A percentile compares a stretch with the other conserved stretches of the same genome.
Conservation (phyloP, 2,888 invertebrate genomes). For the Drosophila quinaria region DNA sequence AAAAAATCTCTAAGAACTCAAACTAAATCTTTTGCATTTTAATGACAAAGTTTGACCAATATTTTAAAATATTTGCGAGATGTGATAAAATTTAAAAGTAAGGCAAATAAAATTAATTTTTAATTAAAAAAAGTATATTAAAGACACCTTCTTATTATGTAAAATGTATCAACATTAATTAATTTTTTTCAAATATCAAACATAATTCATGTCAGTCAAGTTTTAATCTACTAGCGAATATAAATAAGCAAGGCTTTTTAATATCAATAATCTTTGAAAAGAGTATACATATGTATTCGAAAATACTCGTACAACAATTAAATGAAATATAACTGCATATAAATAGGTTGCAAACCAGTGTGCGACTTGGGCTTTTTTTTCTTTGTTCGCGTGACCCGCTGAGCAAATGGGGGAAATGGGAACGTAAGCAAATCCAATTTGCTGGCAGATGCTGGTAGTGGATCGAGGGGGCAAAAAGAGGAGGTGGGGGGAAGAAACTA, state of each 20-base stretch:
- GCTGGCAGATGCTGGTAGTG: constrained; percentile 35
- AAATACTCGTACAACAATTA: neutral
- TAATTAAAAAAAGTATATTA: neutral
- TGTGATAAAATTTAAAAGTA: no score
- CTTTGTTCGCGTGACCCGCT: constrained; percentile 62
- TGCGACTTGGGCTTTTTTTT: constrained; percentile 43
- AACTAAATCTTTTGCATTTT: no score
- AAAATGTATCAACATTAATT: no score
- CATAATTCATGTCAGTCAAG: neutral
- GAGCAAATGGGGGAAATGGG: constrained; percentile 47
- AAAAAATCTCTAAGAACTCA: no score
- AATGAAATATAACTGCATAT: neutral
- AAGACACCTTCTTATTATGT: no score
- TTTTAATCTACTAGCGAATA: neutral
- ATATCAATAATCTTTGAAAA: neutral
- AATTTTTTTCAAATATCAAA: neutral
- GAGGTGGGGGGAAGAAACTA: neutral
- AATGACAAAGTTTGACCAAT: no score
- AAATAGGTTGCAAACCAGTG: constrained; percentile 30
- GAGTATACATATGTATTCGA: neutral
- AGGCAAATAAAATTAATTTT: no score
- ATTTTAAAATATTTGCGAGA: no score
- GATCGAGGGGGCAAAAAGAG: neutral
- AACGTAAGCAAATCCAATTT: constrained; percentile 62
- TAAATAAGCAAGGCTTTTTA: neutral